A percentile compares a stretch with the other conserved stretches of the same genome.
Conservation (phyloP, 2,113 vertebrate species). For the Poeciliopsis prolifica region DNA sequence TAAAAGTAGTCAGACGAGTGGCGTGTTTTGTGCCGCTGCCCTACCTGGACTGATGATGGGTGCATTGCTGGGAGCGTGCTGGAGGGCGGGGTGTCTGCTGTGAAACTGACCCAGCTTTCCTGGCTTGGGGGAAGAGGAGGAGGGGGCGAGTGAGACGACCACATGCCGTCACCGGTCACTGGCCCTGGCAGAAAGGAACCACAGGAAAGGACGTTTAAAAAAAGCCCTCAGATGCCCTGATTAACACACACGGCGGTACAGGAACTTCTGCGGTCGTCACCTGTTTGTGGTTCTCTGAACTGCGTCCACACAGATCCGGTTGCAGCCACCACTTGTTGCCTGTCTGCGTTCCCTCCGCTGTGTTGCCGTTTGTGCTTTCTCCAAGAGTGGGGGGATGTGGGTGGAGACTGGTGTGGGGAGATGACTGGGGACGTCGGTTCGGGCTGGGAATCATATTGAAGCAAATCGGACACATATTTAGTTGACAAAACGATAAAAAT, state of each 20-base stretch:
- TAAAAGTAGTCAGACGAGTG: not conserved
- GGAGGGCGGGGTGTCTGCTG: constrained; percentile 94
- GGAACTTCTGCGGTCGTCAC: constrained; percentile 63
- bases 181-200: constrained; percentile 51
- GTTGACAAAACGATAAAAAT: not conserved
- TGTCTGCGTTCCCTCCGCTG: constrained; percentile 90
- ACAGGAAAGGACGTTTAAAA: not conserved
- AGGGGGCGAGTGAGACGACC: constrained; percentile 91
- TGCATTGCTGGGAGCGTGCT: constrained; percentile 95
- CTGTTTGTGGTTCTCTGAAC: constrained; percentile 91
- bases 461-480: not conserved
- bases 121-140: constrained; percentile 89
- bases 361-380: constrained; percentile 95
- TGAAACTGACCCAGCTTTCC: constrained; percentile 99
- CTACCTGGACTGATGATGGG: constrained; percentile 96
- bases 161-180: constrained; percentile 87
- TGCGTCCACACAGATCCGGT: constrained; percentile 89
- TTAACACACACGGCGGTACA: not conserved
- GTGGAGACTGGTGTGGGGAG: constrained; percentile 96
- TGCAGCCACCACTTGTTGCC: constrained; percentile 80
- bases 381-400: constrained; percentile 92
- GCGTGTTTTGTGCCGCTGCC: not conserved
- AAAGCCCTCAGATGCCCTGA: not conserved
- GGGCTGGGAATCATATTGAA: constrained; percentile 69
- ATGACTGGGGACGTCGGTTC: constrained; percentile 94